Base-by-base conservation (phyloP, 2,888 invertebrate species). In the Vannuccia rotundouncinata region DNA sequence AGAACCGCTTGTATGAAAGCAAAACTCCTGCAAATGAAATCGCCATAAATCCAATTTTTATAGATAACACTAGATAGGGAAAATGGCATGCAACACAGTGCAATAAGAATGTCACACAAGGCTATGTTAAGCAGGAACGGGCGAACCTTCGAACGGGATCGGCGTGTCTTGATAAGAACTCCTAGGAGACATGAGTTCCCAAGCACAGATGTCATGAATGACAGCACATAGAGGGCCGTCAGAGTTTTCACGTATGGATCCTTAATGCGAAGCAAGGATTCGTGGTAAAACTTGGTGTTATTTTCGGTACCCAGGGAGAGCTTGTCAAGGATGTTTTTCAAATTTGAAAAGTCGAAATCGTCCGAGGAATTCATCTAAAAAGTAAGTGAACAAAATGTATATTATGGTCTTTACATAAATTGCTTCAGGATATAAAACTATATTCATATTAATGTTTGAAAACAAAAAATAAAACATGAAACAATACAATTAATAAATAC, bases 81-180 rank as follows among this genome's bases (percentile, higher is more conserved):
- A 27, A 75, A 29, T n/a, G 75, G 75, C 2, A 75, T 30, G 1
- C 29, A 29, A 22, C 29, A 29, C 1, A 75, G 1, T 1, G 75
- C 75, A 1, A 75, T 75, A 22, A 75, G 30, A 22, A 75, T 13
- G 75, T 75, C 75, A 27, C 75, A 75, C 28, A 75, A n/a, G 28
- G 29, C 29, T 1, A 75, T 29, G 75, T 30, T 75, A 27, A 29
- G 27, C 25, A 75, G 75, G 22, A 75, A 30, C 25, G 75, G 75
- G 0, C 29, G 29, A 1, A 75, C 75, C 28, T 29, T 22, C 1
- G 10, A 29, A 1, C 75, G 75, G 17, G 45, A 45, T 10, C 45
- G 45, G 10, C 45, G 45, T 10, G 45, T 45, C 17, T 45, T 45
- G 17, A 45, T 45, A 17, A 45, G 45, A 17, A 45, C 45, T 45